phyloP scores from a whole-genome alignment of 2,797 vertebrate genomes.

The Phylloscopus collybita region DNA sequence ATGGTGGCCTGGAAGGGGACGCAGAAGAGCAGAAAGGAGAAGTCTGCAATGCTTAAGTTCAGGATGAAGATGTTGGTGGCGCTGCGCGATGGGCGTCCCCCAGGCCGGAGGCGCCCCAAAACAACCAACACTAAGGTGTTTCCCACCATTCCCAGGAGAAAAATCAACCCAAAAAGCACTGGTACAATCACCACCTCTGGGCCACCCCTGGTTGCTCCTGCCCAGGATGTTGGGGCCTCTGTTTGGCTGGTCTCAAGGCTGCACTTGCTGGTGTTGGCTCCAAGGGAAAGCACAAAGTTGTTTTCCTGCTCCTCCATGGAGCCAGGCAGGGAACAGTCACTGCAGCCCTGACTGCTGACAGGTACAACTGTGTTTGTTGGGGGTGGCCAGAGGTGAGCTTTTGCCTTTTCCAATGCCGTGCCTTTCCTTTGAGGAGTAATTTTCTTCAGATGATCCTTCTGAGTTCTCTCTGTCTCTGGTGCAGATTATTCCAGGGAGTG shows the following conservation, averaged over 20 bases:
- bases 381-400: neutral
- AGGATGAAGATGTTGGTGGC: conserved; percentile 87
- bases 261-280: neutral
- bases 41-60: conserved; percentile 86
- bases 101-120: conserved; percentile 69
- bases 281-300: neutral
- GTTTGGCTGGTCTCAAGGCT: neutral
- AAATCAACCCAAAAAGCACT: conserved; percentile 84
- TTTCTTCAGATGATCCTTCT: neutral
- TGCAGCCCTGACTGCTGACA: neutral
- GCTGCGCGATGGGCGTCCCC: conserved; percentile 59
- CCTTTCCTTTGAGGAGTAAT: neutral
- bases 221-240: neutral
- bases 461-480: neutral
- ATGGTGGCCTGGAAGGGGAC: conserved; percentile 83
- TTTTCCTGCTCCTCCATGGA: conserved; percentile 30
- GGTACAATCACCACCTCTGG: conserved; percentile 82
- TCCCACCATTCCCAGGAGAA: conserved; percentile 83
- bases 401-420: neutral
- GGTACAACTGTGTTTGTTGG: neutral
- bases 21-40: conserved; percentile 82
- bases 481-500: neutral
- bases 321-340: neutral
- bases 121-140: conserved; percentile 85
- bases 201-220: neutral